Conservation (phyloP, 1,140 invertebrate species). For the Gryon sp. region DNA sequence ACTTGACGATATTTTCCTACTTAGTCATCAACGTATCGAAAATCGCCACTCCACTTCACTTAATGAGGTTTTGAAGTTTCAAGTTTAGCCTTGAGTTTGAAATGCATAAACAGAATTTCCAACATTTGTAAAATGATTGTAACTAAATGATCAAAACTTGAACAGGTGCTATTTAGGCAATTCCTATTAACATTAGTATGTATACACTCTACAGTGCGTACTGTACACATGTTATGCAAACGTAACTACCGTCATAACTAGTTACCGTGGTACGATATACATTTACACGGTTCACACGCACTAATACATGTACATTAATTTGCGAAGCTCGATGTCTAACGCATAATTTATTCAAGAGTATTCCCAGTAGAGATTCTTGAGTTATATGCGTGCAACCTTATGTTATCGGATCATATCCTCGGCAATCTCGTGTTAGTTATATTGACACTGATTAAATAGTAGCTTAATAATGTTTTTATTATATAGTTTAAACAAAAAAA, state of each 20-base stretch:
- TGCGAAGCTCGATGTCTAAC: slow-evolving; percentile 40
- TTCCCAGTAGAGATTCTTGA: slow-evolving; percentile 29
- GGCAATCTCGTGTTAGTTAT: neutral
- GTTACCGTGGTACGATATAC: slow-evolving; percentile 27
- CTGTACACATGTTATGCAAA: slow-evolving; percentile 34
- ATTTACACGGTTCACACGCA: slow-evolving; percentile 11
- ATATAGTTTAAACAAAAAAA: too few relatives aligned
- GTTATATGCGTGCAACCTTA: slow-evolving; percentile 24
- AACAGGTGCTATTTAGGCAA: slow-evolving; percentile 30
- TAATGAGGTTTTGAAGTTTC: too few relatives aligned
- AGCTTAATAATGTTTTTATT: neutral
- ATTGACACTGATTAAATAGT: slow-evolving; percentile 2
- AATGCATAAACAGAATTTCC: slow-evolving; percentile 9
- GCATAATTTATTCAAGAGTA: slow-evolving; percentile 48
- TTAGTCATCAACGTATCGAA: too few relatives aligned
- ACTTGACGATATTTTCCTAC: too few relatives aligned
- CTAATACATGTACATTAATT: slow-evolving; percentile 21
- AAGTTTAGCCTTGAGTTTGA: neutral
- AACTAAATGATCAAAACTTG: slow-evolving; percentile 28
- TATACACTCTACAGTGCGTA: neutral
- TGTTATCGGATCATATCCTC: slow-evolving; percentile 23
- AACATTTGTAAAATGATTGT: slow-evolving; percentile 19
- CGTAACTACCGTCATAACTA: slow-evolving; percentile 30
- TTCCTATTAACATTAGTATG: slow-evolving; percentile 12
- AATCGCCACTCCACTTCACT: too few relatives aligned